Evolutionary conservation across 2,113 vertebrate genomes (phyloP), one percentile per base, ranked within the genome.

Genomic region (Rhombomys opimus): DNA sequence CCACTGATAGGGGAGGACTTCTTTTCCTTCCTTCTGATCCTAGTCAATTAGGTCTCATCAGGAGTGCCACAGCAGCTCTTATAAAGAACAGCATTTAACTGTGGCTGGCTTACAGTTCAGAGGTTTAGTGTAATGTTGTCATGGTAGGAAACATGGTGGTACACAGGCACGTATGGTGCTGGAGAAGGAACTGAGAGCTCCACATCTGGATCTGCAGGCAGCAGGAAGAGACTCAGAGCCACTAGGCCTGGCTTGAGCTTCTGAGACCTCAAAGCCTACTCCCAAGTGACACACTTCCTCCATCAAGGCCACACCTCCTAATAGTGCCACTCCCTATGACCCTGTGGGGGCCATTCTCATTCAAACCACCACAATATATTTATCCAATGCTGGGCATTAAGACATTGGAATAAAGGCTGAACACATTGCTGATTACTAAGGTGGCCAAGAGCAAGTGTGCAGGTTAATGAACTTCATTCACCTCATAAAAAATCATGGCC

Each of bases 381-480:
- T 57, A 57, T 63, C 52, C 35, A 46, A 0, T 7, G 50, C 10
- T 7, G 81, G 18, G 46, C 75, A 46, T 17, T 7, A 52, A 7
- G 63, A 68, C 10, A 3, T 25, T 12, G 25, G 38, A 57, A 9
- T 12, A 61, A 22, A 50, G 84, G 59, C 13, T n/a, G n/a, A 46
- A 46, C 4, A 0, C 25, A 50, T 23, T 0, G 7, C 35, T 10
- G 1, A 5, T 32, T 5, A 38, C 27, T 22, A 46, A 10, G 65
- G 23, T 15, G 59, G 18, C 72, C 14, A 7, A 1, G 41, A 93
- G 41, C 75, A 78, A 25, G 35, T 4, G 17, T 82, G 38, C 54
- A 5, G 38, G 38, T 35, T 27, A 30, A 10, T 11, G 84, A 76
- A 27, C 70, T 35, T 30, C 77, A 61, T 3, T 15, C 27, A 18